Base-by-base conservation (phyloP, 1,140 invertebrate species). In the Macrobrachium nipponense region DNA sequence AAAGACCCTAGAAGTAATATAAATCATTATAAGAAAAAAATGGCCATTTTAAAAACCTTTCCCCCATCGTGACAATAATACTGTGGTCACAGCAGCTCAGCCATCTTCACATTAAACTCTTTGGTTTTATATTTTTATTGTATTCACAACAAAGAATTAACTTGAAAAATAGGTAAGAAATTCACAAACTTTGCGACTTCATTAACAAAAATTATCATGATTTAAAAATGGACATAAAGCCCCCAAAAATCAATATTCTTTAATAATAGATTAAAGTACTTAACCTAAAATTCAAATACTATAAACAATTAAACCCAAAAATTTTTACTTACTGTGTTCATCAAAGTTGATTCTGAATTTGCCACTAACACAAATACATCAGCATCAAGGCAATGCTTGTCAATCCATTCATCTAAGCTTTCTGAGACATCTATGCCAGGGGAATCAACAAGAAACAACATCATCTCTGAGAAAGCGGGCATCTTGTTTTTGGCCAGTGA, bases 341-440 rank as follows among this genome's bases (percentile, higher is more conserved):
- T 99, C 51, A 99, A 93, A n/a, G 98, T 99, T 5, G 98, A 99
- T 92, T 99, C 98, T 0, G 98, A 96, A 93, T 99, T 99, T 6
- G 97, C 96, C 14, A 99, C 99, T 10, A 99, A 93, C 62, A 99
- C 98, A 93, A 99, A 99, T 2, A 99, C 99, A 93, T 99, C 99
- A 5, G 98, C 98, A 93, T 99, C 98, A 51, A 99, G 92, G 91
- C 99, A 99, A 92, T 99, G 97, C 91, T 98, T 97, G 92, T 99
- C 99, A 90, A 99, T 99, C 98, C 98, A 99, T 91, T 96, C 95
- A 91, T 99, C 99, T 72, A 99, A 93, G 93, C 99, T 98, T 10
- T 97, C 96, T 3, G 98, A 97, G 0, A 99, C 97, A 93, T 99
- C 99, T 70, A 99, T 98, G 23, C 99, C 99, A 64, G 98, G 98